These are phyloP conservation scores for Microplitis demolitor DNA, from an alignment of 1,140 invertebrate genomes.

Conservation along the genomic window DNA sequence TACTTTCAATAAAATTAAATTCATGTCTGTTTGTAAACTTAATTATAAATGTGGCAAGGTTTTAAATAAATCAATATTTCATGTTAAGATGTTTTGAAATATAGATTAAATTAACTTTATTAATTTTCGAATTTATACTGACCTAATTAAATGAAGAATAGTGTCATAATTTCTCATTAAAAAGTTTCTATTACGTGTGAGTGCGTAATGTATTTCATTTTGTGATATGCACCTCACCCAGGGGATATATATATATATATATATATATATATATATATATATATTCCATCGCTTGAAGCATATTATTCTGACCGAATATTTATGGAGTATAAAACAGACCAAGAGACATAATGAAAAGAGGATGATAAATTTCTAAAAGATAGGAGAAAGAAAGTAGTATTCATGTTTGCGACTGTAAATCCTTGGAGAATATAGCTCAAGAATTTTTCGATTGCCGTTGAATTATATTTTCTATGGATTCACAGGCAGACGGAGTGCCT, in stretches of 20 bases:
- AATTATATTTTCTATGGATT: not conserved
- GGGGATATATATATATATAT: conserved; percentile 3
- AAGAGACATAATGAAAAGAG: conserved; percentile 18
- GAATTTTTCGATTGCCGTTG: not conserved
- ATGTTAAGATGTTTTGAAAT: not conserved
- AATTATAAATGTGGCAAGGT: not conserved
- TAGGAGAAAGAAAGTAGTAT: not conserved
- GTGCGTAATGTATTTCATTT: conserved; percentile 22
- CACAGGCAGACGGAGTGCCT: no score
- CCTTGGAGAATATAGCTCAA: not conserved
- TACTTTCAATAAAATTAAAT: not conserved
- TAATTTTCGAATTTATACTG: not conserved
- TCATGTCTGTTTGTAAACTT: not conserved
- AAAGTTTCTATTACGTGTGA: conserved; percentile 1
- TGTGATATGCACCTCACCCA: conserved; percentile 12
- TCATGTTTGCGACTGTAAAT: not conserved
- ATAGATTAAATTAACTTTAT: not conserved
- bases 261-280: not conserved
- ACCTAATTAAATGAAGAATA: conserved; percentile 6
- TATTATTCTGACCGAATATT: conserved; percentile 27
- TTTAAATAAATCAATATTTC: not conserved
- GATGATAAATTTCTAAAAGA: conserved; percentile 7
- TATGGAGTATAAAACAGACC: conserved; percentile 18
- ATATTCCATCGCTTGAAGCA: conserved; percentile 2
- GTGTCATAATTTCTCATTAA: conserved; percentile 19